Percentiles rank a stretch among this genome's conserved stretches.
Evolutionary conservation across 2,113 vertebrate genomes (phyloP).

Genomic region (Ariopsis seemanni): DNA sequence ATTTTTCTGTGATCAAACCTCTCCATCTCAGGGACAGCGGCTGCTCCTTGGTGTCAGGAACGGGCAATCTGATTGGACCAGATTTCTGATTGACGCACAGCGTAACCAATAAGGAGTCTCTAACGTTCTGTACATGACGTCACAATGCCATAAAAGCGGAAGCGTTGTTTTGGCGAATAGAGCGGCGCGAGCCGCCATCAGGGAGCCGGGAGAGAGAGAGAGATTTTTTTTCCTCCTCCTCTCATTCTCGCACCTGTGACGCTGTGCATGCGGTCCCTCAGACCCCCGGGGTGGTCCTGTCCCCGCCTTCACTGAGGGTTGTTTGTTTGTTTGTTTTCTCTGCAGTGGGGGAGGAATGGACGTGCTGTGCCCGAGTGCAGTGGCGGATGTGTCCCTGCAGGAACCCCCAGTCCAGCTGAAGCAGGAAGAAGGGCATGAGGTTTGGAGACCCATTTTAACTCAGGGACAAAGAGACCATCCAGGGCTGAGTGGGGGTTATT

Average conservation of each 20-base stretch:
- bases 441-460: neutral
- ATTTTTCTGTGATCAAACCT: neutral
- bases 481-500: no score
- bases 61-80: neutral
- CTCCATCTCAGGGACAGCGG: neutral
- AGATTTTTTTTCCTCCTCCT: no score
- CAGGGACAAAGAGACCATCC: neutral
- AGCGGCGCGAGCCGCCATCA: neutral
- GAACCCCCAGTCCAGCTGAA: neutral
- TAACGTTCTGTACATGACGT: neutral
- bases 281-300: neutral
- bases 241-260: no score
- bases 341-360: neutral
- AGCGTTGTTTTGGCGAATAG: neutral
- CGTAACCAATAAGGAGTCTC: neutral
- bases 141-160: conserved; percentile 2
- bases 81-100: neutral
- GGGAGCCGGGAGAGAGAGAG: no score
- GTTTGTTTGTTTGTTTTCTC: neutral
- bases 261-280: no score
- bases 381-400: conserved; percentile 4
- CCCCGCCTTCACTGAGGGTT: neutral
- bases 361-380: neutral
- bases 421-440: neutral
- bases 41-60: neutral